Evolutionary conservation across 2,888 invertebrate species (phyloP), one percentile per base, ranked within the genome.

Genomic region (Drosophila prolongata): DNA sequence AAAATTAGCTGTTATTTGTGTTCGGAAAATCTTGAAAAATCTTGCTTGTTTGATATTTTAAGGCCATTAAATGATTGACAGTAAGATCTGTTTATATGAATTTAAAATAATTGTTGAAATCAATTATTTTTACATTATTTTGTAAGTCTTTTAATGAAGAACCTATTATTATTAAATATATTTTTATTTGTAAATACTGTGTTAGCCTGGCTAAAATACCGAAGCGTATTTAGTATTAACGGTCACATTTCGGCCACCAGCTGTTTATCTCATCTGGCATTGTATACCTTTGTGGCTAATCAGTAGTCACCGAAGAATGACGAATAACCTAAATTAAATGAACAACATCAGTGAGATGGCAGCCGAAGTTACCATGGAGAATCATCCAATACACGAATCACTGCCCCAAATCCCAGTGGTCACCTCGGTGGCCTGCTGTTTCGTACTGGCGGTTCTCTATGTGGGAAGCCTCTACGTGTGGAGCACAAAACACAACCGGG

Each of bases 391-490:
- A 10, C 27, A 35, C 14, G 65, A 50, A 9, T 14, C 50, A 40
- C 65, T 89, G 54, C 90, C 90, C 3, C 84, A 78, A 24, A 89
- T 90, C 57, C 79, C 93, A 83, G 95, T 95, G 90, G 89, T 94
- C 77, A 93, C 94, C 85, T 95, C 96, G 56, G 93, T 96, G 84
- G 92, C 95, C 76, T 94, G 96, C 79, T 97, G 97, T 93, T 93
- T 97, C 78, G 93, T 95, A 71, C 93, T 98, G 85, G 96, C 97
- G 11, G 92, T 96, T 77, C 93, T 95, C 40, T 98, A 97, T 93
- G 97, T 98, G 76, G 95, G 95, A 65, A 98, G 98, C 93, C 94
- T 98, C 67, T 97, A 98, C 92, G 94, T 98, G 57, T 98, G 98
- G 97, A 95, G 94, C 86, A 94, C 95, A 65, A 95, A 95, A 87